These are phyloP conservation scores for Nomada flava DNA, from an alignment of 2,888 invertebrate species.

Conservation along the genomic window DNA sequence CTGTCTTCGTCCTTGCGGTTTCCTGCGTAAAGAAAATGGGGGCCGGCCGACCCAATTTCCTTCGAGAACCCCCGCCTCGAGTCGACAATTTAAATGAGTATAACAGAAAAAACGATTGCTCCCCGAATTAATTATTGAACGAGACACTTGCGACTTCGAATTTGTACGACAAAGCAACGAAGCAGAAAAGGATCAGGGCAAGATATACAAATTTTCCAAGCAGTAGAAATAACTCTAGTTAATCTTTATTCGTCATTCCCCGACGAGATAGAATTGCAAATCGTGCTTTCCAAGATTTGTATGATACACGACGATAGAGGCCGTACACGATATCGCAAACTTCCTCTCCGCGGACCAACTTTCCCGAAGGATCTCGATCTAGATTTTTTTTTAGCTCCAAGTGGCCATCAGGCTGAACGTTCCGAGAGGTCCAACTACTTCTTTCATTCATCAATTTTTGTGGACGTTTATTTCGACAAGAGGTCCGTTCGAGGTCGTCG, in stretches of 20 bases:
- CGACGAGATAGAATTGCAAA: not conserved
- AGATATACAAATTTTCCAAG: not conserved
- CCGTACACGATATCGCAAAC: not conserved
- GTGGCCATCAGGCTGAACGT: constrained; percentile 26
- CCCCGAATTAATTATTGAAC: too few species aligned
- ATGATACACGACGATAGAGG: not conserved
- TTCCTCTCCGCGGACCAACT: not conserved
- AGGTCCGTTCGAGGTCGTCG: not conserved
- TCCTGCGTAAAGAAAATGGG: constrained; percentile 38
- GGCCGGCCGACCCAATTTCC: constrained; percentile 38
- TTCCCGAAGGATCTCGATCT: constrained; percentile 23
- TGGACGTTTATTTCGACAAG: constrained; percentile 22
- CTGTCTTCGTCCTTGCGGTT: not conserved
- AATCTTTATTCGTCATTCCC: not conserved
- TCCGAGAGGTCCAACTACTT: not conserved
- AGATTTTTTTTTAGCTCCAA: constrained; percentile 29
- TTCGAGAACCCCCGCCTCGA: not conserved
- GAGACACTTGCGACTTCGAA: too few species aligned
- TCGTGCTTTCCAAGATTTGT: not conserved
- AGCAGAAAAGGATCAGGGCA: too few species aligned
- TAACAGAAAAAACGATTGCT: not conserved
- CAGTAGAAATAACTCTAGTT: not conserved
- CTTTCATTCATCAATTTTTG: constrained; percentile 37
- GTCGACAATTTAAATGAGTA: not conserved
- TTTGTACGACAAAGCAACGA: too few species aligned